phyloP scores from a whole-genome alignment of 1,140 invertebrate species.

The Nasonia vitripennis region DNA sequence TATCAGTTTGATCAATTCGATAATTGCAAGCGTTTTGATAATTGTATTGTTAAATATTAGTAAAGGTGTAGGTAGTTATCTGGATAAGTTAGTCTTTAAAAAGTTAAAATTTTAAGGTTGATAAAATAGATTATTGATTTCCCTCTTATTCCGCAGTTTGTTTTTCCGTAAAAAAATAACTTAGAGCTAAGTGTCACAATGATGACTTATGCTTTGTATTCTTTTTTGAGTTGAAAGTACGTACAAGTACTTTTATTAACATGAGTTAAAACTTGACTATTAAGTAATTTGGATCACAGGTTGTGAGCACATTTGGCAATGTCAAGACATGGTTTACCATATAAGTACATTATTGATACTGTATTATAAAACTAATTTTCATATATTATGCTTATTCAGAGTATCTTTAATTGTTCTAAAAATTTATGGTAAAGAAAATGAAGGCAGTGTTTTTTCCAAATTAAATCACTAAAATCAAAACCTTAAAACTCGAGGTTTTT shows the following conservation, averaged over 20 bases:
- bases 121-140: not conserved
- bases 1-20: not conserved
- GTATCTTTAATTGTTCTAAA: not conserved
- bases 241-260: conserved; percentile 29
- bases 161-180: conserved; percentile 6
- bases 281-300: conserved; percentile 46
- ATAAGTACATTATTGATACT: conserved; percentile 32
- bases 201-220: not conserved
- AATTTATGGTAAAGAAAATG: not conserved
- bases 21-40: not conserved
- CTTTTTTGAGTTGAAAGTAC: conserved; percentile 16
- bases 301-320: conserved; percentile 49
- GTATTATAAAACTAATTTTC: not conserved
- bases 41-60: not conserved
- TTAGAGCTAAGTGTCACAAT: conserved; percentile 11
- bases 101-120: not conserved
- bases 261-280: conserved; percentile 1
- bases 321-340: not conserved
- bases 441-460: not conserved
- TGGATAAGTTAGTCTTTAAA: not conserved
- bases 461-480: not conserved
- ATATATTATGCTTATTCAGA: not conserved
- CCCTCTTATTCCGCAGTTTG: not conserved
- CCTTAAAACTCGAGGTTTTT: too few relatives aligned
- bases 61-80: not conserved